Base-by-base conservation (phyloP, 2,797 vertebrate species). In the Leontocebus nigricollis region DNA sequence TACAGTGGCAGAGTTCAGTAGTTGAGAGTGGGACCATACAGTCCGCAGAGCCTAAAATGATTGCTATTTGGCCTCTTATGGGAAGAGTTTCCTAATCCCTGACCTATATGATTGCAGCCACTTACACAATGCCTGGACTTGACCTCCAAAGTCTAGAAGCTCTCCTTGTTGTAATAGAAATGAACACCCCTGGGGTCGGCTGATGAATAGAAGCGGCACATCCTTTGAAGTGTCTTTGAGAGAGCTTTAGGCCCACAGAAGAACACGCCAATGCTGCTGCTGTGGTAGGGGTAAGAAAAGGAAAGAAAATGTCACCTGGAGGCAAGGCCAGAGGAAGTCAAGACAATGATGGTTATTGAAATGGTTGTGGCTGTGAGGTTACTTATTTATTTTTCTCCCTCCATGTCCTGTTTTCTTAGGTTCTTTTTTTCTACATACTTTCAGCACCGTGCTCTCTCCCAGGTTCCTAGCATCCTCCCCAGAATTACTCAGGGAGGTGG, bases 151-250 rank as follows among this genome's bases (percentile, higher is more conserved):
- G 50, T 61, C 98, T 99, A 99, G 98, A 99, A 98, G 96, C 97
- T 99, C 98, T 99, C 99, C 96, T 98, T 98, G 95, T 99, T 98
- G 88, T 99, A 99, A 97, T 99, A 98, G 98, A 99, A 99, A 97
- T 99, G 99, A 97, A 98, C 98, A 73, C 99, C 99, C 98, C 97
- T 98, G 95, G 99, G 99, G 96, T 99, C 99, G 79, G 96, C 94
- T 26, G 99, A 99, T 12, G 99, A 99, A 97, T 99, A 98, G 50
- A 98, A 97, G 96, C 93, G 98, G 97, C 98, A 99, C 98, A 98
- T 99, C 97, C 97, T 98, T 94, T 98, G 98, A 91, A 99, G 99
- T 93, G 96, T 99, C 98, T 98, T 99, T 88, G 98, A 99, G 93
- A 99, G 96, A 86, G 93, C 96, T 98, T 98, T 98, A 93, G 99